These are phyloP conservation scores for Bufo gargarizans DNA, from an alignment of 2,113 vertebrate genomes.

Conservation along the genomic window DNA sequence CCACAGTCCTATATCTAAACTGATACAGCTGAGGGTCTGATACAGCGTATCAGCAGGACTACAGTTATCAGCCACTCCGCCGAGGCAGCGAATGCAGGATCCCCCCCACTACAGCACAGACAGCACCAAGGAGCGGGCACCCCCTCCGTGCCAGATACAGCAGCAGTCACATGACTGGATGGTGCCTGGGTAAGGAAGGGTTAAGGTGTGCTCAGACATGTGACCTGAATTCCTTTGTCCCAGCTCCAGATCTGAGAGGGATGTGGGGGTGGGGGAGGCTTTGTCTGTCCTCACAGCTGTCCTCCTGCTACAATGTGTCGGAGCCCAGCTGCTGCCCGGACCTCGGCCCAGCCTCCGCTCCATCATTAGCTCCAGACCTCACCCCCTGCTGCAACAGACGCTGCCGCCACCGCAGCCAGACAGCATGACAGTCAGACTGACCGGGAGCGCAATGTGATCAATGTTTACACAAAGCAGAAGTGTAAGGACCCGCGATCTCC, in stretches of 20 bases:
- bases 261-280: not conserved
- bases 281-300: slow-evolving; percentile 28
- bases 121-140: not conserved
- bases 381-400: too few relatives aligned
- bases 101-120: too few relatives aligned
- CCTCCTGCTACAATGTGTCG: not conserved
- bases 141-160: not conserved
- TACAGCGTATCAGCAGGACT: too few relatives aligned
- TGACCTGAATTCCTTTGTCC: slow-evolving; percentile 32
- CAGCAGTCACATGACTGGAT: not conserved
- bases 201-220: not conserved
- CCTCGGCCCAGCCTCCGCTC: not conserved
- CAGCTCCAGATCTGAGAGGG: not conserved
- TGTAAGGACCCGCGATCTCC: too few relatives aligned
- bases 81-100: too few relatives aligned
- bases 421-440: too few relatives aligned
- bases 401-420: too few relatives aligned
- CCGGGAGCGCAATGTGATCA: too few relatives aligned
- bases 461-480: too few relatives aligned
- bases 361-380: not conserved
- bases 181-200: not conserved
- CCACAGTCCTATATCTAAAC: too few relatives aligned
- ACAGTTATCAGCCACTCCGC: too few relatives aligned
- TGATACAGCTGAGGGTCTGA: too few relatives aligned
- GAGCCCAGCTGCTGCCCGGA: not conserved